Conservation (phyloP, 1,140 invertebrate genomes). For the Radopholus similis region DNA sequence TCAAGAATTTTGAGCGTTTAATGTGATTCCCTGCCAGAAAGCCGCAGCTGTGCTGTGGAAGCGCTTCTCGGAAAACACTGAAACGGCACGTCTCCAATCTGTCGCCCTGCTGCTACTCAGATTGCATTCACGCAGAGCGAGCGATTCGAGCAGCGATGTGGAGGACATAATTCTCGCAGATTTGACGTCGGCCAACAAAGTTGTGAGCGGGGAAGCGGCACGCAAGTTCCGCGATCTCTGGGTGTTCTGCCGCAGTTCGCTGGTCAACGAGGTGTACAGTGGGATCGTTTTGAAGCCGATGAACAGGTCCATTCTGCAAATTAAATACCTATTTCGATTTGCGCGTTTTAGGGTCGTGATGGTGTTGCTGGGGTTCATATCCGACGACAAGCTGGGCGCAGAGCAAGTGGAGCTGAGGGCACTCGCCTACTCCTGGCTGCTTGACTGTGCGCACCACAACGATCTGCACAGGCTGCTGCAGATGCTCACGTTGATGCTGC, state of each 20-base stretch:
- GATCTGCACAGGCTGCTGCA: conserved; percentile 70
- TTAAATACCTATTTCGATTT: background rate
- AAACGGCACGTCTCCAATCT: conserved; percentile 26
- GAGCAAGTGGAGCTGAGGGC: conserved; percentile 40
- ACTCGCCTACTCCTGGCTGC: conserved; percentile 53
- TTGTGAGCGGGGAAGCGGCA: conserved; percentile 39
- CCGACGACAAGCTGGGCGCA: conserved; percentile 41
- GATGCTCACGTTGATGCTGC: conserved; percentile 77
- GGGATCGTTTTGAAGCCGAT: conserved; percentile 44
- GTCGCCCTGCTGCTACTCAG: conserved; percentile 39
- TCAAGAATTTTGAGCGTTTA: too few species aligned
- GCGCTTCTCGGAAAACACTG: conserved; percentile 14
- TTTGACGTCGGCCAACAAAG: conserved; percentile 43
- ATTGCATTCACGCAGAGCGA: conserved; percentile 44
- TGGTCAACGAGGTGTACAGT: conserved; percentile 31
- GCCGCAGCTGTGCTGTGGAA: conserved; percentile 38
- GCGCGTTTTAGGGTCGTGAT: conserved; percentile 43
- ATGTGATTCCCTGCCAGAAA: conserved; percentile 15
- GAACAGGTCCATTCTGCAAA: conserved; percentile 38
- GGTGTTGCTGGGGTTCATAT: conserved; percentile 53
- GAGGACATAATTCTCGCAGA: conserved; percentile 54
- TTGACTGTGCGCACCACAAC: conserved; percentile 74
- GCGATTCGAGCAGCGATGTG: conserved; percentile 51
- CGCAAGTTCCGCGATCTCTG: conserved; percentile 52
- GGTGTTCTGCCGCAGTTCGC: conserved; percentile 36